A percentile compares a stretch with the other conserved stretches of the same genome.
These are phyloP conservation scores for Eulemur albifrons DNA, from an alignment of 2,797 vertebrate species.

Conservation along the genomic window DNA sequence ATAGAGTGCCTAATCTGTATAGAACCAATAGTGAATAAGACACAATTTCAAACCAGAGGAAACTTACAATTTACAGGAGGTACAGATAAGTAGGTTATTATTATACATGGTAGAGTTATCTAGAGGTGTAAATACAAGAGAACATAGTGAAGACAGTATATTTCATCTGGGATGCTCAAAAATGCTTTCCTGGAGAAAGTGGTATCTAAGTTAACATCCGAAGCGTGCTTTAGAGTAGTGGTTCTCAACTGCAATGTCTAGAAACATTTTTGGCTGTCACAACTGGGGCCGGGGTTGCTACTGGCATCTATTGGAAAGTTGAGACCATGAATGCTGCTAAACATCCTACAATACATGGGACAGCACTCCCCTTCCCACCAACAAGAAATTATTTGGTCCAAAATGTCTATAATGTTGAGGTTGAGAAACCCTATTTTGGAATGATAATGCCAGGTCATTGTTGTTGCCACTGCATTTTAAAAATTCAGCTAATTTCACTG, in stretches of 20 bases:
- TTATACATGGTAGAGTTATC: background rate
- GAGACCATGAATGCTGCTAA: background rate
- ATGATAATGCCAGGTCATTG: background rate
- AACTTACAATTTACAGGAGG: background rate
- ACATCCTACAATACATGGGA: background rate
- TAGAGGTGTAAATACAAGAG: fast-evolving
- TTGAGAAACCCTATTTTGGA: background rate
- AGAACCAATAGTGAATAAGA: background rate
- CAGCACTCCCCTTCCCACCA: fast-evolving
- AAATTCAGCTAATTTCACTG: background rate
- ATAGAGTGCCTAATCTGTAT: background rate
- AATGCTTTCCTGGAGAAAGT: background rate
- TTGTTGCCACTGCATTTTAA: background rate
- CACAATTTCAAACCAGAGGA: background rate
- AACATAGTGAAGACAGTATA: background rate
- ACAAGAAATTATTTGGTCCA: background rate
- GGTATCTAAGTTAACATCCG: background rate
- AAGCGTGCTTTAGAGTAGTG: background rate
- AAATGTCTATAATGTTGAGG: background rate
- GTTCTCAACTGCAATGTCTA: background rate
- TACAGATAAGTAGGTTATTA: background rate
- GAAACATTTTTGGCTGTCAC: background rate
- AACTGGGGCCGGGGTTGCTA: fast-evolving
- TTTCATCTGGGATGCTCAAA: background rate
- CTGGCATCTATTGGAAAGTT: background rate